phyloP scores from a whole-genome alignment of 2,888 invertebrate genomes.

The Mylabris sibirica region DNA sequence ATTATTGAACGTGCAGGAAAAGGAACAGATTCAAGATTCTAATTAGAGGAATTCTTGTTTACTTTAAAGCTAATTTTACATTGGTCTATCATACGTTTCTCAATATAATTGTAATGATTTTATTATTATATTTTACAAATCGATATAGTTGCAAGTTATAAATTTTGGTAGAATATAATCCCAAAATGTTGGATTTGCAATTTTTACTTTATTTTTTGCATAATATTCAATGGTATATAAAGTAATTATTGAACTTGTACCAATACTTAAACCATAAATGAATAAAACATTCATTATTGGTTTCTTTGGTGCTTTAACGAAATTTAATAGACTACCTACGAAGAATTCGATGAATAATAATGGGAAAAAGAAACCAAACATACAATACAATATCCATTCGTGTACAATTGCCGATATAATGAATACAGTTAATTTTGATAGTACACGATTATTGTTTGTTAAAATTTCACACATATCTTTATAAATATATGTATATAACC shows the following conservation, averaged over 20 bases:
- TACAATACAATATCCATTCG: conserved; percentile 82
- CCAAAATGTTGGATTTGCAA: conserved; percentile 29
- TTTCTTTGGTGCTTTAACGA: conserved; percentile 60
- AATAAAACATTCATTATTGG: conserved; percentile 78
- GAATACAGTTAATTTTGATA: conserved; percentile 67
- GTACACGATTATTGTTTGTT: conserved; percentile 53
- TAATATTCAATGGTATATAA: conserved; percentile 88
- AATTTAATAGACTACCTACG: conserved; percentile 68
- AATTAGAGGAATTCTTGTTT: too few relatives aligned
- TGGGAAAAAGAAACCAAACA: conserved; percentile 88
- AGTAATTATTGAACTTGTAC: conserved; percentile 78
- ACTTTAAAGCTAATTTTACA: too few relatives aligned
- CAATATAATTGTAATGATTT: too few relatives aligned
- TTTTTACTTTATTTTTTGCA: conserved; percentile 77
- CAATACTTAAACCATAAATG: conserved; percentile 82
- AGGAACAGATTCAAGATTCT: too few relatives aligned
- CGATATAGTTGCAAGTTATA: conserved; percentile 44
- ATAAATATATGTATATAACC: conserved; percentile 91
- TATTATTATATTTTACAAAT: conserved; percentile 12
- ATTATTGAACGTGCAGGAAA: too few relatives aligned
- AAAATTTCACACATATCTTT: conserved; percentile 68
- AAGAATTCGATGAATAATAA: conserved; percentile 82
- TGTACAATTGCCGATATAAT: conserved; percentile 86
- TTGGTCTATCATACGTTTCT: too few relatives aligned
- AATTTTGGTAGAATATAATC: conserved; percentile 45